Base-by-base conservation (phyloP, 1,140 invertebrate genomes). In the Trichonephila clavata region DNA sequence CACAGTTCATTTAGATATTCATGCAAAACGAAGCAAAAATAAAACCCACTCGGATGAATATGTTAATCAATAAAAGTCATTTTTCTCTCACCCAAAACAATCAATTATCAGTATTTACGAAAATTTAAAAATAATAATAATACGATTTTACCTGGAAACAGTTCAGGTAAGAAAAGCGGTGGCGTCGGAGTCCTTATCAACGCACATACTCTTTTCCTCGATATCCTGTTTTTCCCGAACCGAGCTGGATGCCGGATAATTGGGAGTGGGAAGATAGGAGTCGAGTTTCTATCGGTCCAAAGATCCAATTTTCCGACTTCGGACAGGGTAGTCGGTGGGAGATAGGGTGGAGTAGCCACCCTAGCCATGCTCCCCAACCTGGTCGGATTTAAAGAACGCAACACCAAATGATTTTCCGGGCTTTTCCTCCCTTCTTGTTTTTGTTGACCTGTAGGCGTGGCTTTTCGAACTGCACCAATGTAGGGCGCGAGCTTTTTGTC, bases 181-280 rank as follows among this genome's bases (percentile, higher is more conserved):
- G 93, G 93, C 2, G 86, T 94, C 16, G 93, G 93, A 20, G 94
- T 87, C 16, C 94, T 21, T n/a, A 88, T 60, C 57, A 92, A 50
- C 5, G 86, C 90, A 24, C 84, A 81, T 1, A 83, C 86, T 60
- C 90, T 87, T 18, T 92, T 92, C 43, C 89, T 77, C 0, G 32
- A 39, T 13, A 93, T 91, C 50, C 68, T 18, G 13, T 94, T 93
- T 59, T 59, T 87, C 50, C 90, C 94, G 16, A 20, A 86, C 32
- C 59, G 32, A 20, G 93, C 89, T 0, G 89, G 93, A 84, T 94
- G 50, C 10, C 93, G 60, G 61, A 92, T 63, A 24, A 91, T 91
- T 10, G 89, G 93, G 39, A 92, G 91, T 1, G 94, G 90, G 27
- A 94, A 93, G 20, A 92, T 94, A 39, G 90, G 89, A 8, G 90